phyloP scores from a whole-genome alignment of 1,140 invertebrate genomes.

The Cyclargus thomasi region DNA sequence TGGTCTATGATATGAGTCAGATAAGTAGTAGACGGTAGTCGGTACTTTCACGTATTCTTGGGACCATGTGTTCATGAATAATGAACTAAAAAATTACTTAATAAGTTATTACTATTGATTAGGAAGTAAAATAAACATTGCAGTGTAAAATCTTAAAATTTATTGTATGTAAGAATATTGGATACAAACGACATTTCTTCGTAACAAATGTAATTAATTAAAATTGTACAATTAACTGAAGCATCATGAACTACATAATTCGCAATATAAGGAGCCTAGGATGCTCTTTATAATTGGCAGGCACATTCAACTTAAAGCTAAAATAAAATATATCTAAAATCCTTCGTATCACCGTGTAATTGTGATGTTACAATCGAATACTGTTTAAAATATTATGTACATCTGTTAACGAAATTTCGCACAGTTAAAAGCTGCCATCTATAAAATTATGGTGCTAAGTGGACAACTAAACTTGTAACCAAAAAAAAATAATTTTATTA shows the following conservation, averaged over 20 bases:
- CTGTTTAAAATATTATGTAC: slow-evolving; percentile 35
- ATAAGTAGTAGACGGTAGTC: no score
- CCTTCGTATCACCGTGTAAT: slow-evolving; percentile 47
- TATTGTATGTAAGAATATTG: slow-evolving; percentile 65
- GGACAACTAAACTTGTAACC: not conserved
- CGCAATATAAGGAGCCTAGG: slow-evolving; percentile 23
- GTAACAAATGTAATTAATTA: slow-evolving; percentile 69
- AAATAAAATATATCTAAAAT: slow-evolving; percentile 52
- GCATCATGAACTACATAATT: slow-evolving; percentile 38
- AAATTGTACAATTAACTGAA: slow-evolving; percentile 63
- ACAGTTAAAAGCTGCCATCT: slow-evolving; percentile 35
- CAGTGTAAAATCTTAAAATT: slow-evolving; percentile 50
- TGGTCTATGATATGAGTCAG: no score
- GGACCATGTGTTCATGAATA: no score
- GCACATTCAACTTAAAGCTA: slow-evolving; percentile 61
- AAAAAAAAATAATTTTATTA: not conserved
- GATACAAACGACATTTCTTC: slow-evolving; percentile 62
- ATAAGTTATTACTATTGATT: no score
- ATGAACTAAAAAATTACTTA: no score
- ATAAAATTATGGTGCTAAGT: slow-evolving; percentile 10
- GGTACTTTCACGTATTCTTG: no score
- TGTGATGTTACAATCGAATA: slow-evolving; percentile 53
- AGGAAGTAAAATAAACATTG: slow-evolving; percentile 32
- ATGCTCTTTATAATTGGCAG: slow-evolving; percentile 42
- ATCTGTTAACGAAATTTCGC: slow-evolving; percentile 28